Evolutionary conservation across 2,888 invertebrate species (phyloP).

Genomic region (Cremastobaeus sp.): DNA sequence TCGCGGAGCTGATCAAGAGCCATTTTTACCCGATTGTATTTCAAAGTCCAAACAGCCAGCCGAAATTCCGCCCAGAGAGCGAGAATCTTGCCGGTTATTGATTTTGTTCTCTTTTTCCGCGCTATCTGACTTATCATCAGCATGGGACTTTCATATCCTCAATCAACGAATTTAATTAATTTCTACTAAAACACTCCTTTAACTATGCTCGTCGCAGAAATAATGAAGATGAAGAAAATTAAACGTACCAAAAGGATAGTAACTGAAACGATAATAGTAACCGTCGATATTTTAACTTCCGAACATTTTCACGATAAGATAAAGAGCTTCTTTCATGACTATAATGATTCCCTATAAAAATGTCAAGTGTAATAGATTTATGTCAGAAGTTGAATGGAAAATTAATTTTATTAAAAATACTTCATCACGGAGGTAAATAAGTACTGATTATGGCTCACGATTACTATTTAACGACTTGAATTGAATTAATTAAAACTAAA

Average conservation of each 20-base stretch:
- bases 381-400: too few species aligned
- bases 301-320: slow-evolving; percentile 2
- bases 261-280: slow-evolving; percentile 8
- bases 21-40: slow-evolving; percentile 17
- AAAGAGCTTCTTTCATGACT: neutral
- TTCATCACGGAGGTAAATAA: too few species aligned
- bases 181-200: slow-evolving; percentile 17
- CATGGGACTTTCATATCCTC: slow-evolving; percentile 18
- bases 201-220: neutral
- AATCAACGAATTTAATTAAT: slow-evolving; percentile 34
- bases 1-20: too few species aligned
- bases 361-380: too few species aligned
- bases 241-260: slow-evolving; percentile 16
- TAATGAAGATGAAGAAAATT: slow-evolving; percentile 23
- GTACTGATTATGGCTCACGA: too few species aligned
- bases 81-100: slow-evolving; percentile 10
- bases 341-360: neutral
- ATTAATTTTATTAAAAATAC: too few species aligned
- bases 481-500: too few species aligned
- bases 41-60: slow-evolving; percentile 22
- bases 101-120: slow-evolving; percentile 17
- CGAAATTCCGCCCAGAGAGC: neutral
- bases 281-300: slow-evolving; percentile 1
- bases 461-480: too few species aligned
- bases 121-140: neutral